These are phyloP conservation scores for Neostethus bicornis DNA, from an alignment of 2,797 vertebrate genomes.

Conservation along the genomic window DNA sequence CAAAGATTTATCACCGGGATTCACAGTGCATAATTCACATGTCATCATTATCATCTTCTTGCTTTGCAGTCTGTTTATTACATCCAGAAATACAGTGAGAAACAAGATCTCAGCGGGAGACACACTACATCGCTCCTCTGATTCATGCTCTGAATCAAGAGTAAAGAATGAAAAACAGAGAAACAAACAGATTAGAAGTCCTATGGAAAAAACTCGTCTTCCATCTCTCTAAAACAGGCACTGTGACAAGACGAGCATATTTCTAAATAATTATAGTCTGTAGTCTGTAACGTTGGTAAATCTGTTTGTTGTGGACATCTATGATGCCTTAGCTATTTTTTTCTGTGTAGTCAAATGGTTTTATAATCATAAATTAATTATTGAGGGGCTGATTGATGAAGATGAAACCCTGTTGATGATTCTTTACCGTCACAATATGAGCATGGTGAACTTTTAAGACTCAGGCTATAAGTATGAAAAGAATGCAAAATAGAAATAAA, in stretches of 20 bases:
- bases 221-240: neutral
- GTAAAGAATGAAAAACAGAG: constrained; percentile 9
- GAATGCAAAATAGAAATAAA: too few species aligned
- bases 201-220: neutral
- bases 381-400: too few species aligned
- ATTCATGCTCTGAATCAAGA: constrained; percentile 29
- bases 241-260: constrained; percentile 17
- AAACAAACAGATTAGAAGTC: constrained; percentile 21
- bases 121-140: neutral
- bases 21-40: constrained; percentile 9
- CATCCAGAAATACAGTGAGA: constrained; percentile 6
- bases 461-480: too few species aligned
- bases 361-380: too few species aligned
- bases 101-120: constrained; percentile 19
- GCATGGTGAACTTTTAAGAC: too few species aligned
- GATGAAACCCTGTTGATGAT: too few species aligned
- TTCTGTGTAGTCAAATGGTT: too few species aligned
- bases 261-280: constrained; percentile 11
- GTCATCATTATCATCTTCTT: constrained; percentile 7
- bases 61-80: constrained; percentile 7
- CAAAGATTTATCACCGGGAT: constrained; percentile 11
- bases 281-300: too few species aligned
- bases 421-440: too few species aligned
- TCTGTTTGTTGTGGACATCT: too few species aligned
- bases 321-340: too few species aligned